These are phyloP conservation scores for Microctenopoma lineatum DNA, from an alignment of 2,797 vertebrate genomes.

Conservation along the genomic window DNA sequence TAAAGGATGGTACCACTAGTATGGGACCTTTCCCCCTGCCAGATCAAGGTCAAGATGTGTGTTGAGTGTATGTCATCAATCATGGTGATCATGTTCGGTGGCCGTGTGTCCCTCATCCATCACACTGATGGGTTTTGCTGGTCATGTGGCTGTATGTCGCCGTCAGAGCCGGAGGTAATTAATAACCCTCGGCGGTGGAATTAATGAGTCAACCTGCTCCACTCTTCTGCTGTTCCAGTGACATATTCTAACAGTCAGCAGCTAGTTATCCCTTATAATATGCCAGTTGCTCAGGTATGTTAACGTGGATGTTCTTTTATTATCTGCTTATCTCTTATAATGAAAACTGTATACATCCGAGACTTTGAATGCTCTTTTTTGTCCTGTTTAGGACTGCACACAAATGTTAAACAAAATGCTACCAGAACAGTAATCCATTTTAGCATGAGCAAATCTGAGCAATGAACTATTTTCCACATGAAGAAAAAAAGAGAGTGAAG, in stretches of 20 bases:
- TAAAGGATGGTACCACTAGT: slow-evolving; percentile 36
- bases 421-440: slow-evolving; percentile 41
- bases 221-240: slow-evolving; percentile 75
- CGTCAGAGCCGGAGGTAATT: slow-evolving; percentile 74
- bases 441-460: slow-evolving; percentile 51
- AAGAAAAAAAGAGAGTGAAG: slow-evolving; percentile 27
- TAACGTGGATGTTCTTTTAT: slow-evolving; percentile 30
- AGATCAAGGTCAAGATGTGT: slow-evolving; percentile 82
- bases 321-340: slow-evolving; percentile 13
- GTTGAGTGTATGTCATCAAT: slow-evolving; percentile 79
- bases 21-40: slow-evolving; percentile 35
- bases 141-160: slow-evolving; percentile 70
- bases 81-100: slow-evolving; percentile 77
- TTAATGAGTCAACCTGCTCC: slow-evolving; percentile 81
- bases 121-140: slow-evolving; percentile 75
- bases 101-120: slow-evolving; percentile 85
- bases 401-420: slow-evolving; percentile 34
- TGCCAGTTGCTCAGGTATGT: slow-evolving; percentile 62
- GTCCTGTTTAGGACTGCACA: slow-evolving; percentile 16
- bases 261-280: slow-evolving; percentile 65
- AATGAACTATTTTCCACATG: slow-evolving; percentile 38
- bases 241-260: slow-evolving; percentile 76
- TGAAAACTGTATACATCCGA: neutral
- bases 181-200: slow-evolving; percentile 72
- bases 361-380: slow-evolving; percentile 9